These are phyloP conservation scores for Hylomyscus alleni DNA, from an alignment of 2,797 vertebrate species.

Conservation along the genomic window DNA sequence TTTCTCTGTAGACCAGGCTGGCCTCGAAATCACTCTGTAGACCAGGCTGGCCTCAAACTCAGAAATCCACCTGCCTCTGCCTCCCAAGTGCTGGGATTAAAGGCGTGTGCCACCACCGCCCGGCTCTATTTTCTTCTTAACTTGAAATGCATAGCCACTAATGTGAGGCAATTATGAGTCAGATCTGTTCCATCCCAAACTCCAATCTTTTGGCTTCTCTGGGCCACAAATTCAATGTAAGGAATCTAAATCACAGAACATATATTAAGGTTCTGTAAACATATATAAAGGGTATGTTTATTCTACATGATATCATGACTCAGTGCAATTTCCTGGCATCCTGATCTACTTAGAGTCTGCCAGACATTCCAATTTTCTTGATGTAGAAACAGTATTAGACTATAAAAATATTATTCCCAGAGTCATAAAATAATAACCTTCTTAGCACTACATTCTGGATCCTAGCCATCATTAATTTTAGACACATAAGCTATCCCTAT, in stretches of 20 bases:
- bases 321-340: not conserved
- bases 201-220: not conserved
- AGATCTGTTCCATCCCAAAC: not conserved
- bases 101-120: too few species aligned
- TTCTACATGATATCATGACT: not conserved
- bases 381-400: not conserved
- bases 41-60: too few species aligned
- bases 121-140: not conserved
- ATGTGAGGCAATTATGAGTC: not conserved
- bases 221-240: not conserved
- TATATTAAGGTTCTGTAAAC: too few species aligned
- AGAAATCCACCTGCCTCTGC: too few species aligned
- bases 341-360: not conserved
- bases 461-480: not conserved
- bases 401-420: not conserved
- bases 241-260: not conserved
- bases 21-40: too few species aligned
- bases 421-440: not conserved
- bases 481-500: rapidly evolving
- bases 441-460: rapidly evolving
- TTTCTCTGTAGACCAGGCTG: too few species aligned
- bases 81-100: too few species aligned
- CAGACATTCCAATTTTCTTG: not conserved
- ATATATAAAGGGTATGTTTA: not conserved
- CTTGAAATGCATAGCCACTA: not conserved